A percentile compares a stretch with the other conserved stretches of the same genome.
These are phyloP conservation scores for Zoanthus sansibaricus DNA, from an alignment of 92 coral and sea anemone species.

Conservation along the genomic window DNA sequence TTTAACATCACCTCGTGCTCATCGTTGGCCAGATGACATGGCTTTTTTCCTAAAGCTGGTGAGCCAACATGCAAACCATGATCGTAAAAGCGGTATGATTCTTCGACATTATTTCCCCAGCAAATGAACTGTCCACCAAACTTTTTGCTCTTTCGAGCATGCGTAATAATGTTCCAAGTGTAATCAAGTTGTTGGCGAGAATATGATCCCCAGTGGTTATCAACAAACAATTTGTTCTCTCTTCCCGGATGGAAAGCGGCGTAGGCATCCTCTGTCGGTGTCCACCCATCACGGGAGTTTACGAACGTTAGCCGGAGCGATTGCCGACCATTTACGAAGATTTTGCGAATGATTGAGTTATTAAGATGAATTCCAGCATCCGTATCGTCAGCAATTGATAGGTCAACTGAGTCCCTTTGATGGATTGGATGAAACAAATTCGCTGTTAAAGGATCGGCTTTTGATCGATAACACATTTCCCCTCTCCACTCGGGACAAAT, in stretches of 20 bases:
- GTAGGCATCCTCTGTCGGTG: conserved; percentile 94
- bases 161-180: conserved; percentile 95
- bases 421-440: conserved; percentile 91
- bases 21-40: conserved; percentile 89
- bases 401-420: conserved; percentile 89
- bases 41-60: conserved; percentile 87
- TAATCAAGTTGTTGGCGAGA: conserved; percentile 84
- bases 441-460: conserved; percentile 79
- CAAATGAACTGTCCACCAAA: conserved; percentile 88
- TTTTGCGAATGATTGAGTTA: conserved; percentile 83
- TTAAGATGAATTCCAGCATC: conserved; percentile 95
- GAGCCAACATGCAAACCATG: conserved; percentile 97
- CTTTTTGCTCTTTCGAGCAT: conserved; percentile 72
- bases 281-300: conserved; percentile 83
- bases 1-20: conserved; percentile 92
- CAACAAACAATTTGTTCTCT: conserved; percentile 82
- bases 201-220: conserved; percentile 82
- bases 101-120: conserved; percentile 87
- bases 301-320: conserved; percentile 93
- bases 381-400: conserved; percentile 76
- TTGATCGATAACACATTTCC: conserved; percentile 72
- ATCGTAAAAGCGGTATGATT: conserved; percentile 90
- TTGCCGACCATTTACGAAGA: conserved; percentile 89
- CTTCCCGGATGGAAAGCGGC: conserved; percentile 89
- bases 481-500: conserved; percentile 94